These are phyloP conservation scores for Cyclura pinguis DNA, from an alignment of 2,797 vertebrate species.

Conservation along the genomic window DNA sequence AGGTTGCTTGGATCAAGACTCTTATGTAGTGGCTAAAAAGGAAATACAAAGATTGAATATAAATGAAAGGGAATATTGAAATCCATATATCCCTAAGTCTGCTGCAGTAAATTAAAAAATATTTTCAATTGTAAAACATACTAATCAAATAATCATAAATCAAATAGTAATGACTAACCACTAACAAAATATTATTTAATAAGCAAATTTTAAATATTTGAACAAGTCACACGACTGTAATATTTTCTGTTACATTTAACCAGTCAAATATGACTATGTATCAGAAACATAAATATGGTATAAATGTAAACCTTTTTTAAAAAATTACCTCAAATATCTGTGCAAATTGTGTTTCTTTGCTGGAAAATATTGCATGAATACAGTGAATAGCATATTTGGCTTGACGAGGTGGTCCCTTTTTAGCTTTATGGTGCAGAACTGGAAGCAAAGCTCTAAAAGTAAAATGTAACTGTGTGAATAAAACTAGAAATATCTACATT, in stretches of 20 bases:
- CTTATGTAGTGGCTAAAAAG: conserved; percentile 92
- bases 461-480: conserved; percentile 27
- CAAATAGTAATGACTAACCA: too few relatives aligned
- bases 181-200: background rate
- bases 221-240: background rate
- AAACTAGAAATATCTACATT: background rate
- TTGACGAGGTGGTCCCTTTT: conserved; percentile 94
- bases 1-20: conserved; percentile 93
- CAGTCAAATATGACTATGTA: background rate
- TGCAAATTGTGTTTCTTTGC: conserved; percentile 98
- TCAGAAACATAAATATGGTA: background rate
- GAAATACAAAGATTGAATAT: conserved; percentile 51
- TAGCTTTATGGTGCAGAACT: conserved; percentile 97
- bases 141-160: background rate
- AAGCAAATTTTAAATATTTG: background rate
- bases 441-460: conserved; percentile 90
- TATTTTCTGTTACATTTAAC: background rate
- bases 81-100: background rate
- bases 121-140: background rate
- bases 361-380: conserved; percentile 97
- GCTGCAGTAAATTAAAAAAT: background rate
- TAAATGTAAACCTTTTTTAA: background rate
- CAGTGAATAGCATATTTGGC: conserved; percentile 98
- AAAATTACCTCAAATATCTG: conserved; percentile 96
- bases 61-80: conserved; percentile 28